A percentile compares a stretch with the other conserved stretches of the same genome.
phyloP scores from a whole-genome alignment of 2,888 invertebrate species.

The Apocheima hispidaria region DNA sequence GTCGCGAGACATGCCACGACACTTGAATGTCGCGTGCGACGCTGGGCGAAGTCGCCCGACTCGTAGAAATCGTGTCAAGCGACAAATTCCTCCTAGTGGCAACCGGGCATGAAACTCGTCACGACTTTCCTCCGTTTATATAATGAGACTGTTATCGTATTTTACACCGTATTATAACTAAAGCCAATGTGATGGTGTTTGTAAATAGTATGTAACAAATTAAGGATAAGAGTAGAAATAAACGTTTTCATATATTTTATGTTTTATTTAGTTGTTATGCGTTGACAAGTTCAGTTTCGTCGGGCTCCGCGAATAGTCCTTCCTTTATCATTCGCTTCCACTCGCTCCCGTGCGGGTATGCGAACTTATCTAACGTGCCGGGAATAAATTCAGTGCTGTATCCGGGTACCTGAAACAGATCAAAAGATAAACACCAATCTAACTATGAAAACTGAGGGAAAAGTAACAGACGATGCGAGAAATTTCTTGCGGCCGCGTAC shows the following conservation, averaged over 20 bases:
- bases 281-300: conserved; percentile 76
- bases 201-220: conserved; percentile 22
- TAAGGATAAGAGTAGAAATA: conserved; percentile 24
- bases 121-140: no score
- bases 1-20: no score
- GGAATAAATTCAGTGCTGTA: conserved; percentile 93
- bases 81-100: neutral
- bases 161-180: conserved; percentile 5
- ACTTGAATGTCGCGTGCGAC: no score
- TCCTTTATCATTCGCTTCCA: conserved; percentile 90
- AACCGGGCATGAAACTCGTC: no score
- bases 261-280: conserved; percentile 45
- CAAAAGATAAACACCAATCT: neutral
- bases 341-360: conserved; percentile 92
- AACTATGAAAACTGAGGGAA: no score
- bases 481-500: no score
- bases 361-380: conserved; percentile 88
- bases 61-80: no score
- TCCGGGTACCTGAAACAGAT: conserved; percentile 87
- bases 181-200: conserved; percentile 14
- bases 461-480: no score
- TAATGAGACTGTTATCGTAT: conserved; percentile 14
- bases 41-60: no score
- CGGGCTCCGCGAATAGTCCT: conserved; percentile 85
- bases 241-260: conserved; percentile 18